These are phyloP conservation scores for Leptinotarsa juncta DNA, from an alignment of 2,888 invertebrate species.

Conservation along the genomic window DNA sequence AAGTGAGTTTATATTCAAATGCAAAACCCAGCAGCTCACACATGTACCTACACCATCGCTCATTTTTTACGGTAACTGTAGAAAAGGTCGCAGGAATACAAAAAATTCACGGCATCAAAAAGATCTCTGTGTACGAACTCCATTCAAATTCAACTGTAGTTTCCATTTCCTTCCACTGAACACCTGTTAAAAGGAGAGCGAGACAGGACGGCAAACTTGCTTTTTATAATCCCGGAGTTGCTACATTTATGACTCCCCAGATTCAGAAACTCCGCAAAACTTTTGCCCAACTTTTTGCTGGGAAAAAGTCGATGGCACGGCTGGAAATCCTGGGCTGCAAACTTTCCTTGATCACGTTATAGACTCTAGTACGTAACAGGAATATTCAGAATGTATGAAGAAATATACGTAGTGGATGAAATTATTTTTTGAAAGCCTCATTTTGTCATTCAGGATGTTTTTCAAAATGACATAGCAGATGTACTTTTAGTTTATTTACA, in stretches of 20 bases:
- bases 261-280: conserved; percentile 28
- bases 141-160: conserved; percentile 14
- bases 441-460: too few relatives aligned
- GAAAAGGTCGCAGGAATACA: too few relatives aligned
- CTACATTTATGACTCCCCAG: conserved; percentile 30
- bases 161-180: conserved; percentile 3
- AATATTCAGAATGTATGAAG: neutral
- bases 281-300: conserved; percentile 16
- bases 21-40: too few relatives aligned
- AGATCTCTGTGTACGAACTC: neutral
- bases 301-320: conserved; percentile 26
- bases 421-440: too few relatives aligned
- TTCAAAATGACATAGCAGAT: too few relatives aligned
- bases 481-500: too few relatives aligned
- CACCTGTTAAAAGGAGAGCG: conserved; percentile 23
- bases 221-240: conserved; percentile 25
- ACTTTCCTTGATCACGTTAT: conserved; percentile 21
- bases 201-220: conserved; percentile 11
- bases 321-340: conserved; percentile 24
- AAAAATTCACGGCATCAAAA: neutral
- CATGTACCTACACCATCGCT: too few relatives aligned
- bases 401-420: neutral
- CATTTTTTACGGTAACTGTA: too few relatives aligned
- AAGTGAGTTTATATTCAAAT: too few relatives aligned
- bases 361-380: conserved; percentile 16